Conservation (phyloP, 2,797 vertebrate genomes). For the Notamacropus eugenii region DNA sequence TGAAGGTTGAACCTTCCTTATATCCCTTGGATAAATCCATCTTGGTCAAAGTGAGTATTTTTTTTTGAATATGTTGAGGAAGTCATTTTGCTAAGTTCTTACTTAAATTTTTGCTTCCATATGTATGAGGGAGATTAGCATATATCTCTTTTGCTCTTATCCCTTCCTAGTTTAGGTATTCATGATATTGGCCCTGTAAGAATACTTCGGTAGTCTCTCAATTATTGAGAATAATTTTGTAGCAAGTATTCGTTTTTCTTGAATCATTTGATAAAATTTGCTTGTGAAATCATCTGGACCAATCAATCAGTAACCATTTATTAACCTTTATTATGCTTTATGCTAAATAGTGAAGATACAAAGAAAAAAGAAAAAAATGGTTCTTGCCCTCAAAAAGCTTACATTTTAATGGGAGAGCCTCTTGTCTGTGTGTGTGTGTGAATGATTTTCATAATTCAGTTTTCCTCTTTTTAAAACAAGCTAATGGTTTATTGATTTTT, state of each 20-base stretch:
- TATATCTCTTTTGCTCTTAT: background rate
- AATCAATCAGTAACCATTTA: background rate
- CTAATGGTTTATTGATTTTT: background rate
- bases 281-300: background rate
- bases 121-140: background rate
- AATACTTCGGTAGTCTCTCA: constrained; percentile 1
- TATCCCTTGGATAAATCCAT: background rate
- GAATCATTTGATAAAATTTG: background rate
- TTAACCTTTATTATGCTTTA: background rate
- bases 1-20: background rate
- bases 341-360: background rate
- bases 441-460: constrained; percentile 38
- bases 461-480: background rate
- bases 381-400: background rate
- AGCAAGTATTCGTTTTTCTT: background rate
- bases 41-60: background rate
- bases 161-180: background rate
- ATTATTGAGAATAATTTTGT: background rate
- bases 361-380: background rate
- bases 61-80: background rate
- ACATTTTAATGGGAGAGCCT: background rate
- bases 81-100: background rate
- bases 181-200: background rate
- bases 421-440: background rate
- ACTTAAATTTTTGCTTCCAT: background rate